Evolutionary conservation across 2,797 vertebrate genomes (phyloP), one percentile per base, ranked within the genome.

Genomic region (Hafferia zeledoni): DNA sequence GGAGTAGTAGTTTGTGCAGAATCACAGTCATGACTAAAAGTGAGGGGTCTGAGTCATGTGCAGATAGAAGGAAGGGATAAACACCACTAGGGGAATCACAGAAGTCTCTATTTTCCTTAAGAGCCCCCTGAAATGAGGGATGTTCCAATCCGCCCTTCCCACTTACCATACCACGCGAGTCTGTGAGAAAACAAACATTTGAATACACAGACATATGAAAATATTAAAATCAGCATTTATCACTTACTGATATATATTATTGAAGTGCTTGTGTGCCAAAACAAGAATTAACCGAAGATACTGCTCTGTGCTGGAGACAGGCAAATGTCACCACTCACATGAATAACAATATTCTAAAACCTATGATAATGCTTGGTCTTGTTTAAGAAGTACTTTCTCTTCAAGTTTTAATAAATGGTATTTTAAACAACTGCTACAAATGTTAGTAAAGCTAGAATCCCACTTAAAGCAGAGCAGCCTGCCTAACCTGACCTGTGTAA

Each of bases 371-470:
- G 28, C 22, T 56, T 60, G 13, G 49, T 63, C 56, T 87, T 1
- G 1, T 39, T 82, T 43, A 89, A 44, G 37, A 84, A 78, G 27
- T 46, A 63, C 8, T 63, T 77, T 88, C 53, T 37, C 68, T 74
- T 87, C 52, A 74, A 28, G 63, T 89, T 59, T 82, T 59, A 89
- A 91, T 56, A 87, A 85, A 85, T 25, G 13, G 17, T 70, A 72
- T 28, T 85, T 80, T 25, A 52, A 94, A 43, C 63, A 89, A 85
- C 39, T 68, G 56, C 46, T 87, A 28, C 41, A 67, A 56, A 60
- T 77, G 25, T 68, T 50, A 87, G 71, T n/a, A 76, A 57, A 69
- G 46, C 68, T 46, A 60, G 60, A 93, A 93, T 46, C 33, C 28
- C 44, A 87, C 27, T 84, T 37, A 70, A 59, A 56, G 23, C 55